A percentile compares a stretch with the other conserved stretches of the same genome.
Evolutionary conservation across 2,113 vertebrate genomes (phyloP).

Genomic region (Zosterops japonicus): DNA sequence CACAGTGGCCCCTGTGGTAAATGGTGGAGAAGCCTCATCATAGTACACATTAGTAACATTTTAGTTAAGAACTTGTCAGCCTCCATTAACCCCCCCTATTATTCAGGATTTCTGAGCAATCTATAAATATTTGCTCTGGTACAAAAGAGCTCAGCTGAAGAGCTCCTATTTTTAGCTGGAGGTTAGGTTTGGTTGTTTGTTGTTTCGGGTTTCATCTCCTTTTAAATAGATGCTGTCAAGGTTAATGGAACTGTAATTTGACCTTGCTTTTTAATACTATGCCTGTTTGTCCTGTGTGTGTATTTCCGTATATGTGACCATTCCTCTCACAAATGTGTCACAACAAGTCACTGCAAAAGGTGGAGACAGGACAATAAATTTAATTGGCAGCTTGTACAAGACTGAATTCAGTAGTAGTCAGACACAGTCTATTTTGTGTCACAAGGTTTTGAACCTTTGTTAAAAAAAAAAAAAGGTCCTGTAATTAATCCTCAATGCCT

Average conservation of each 20-base stretch:
- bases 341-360: background rate
- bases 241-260: constrained; percentile 22
- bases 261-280: background rate
- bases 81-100: background rate
- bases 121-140: background rate
- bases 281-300: background rate
- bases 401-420: background rate
- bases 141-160: constrained; percentile 15
- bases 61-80: background rate
- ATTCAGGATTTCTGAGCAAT: constrained; percentile 16
- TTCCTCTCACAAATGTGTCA: background rate
- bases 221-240: constrained; percentile 7
- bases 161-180: constrained; percentile 25
- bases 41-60: background rate
- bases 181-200: background rate
- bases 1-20: background rate
- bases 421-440: background rate
- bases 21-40: background rate
- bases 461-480: background rate
- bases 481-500: background rate
- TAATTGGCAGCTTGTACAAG: background rate
- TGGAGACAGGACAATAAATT: background rate
- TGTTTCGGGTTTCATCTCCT: background rate
- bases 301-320: background rate
- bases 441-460: background rate